A percentile compares a stretch with the other conserved stretches of the same genome.
Conservation (phyloP, 2,797 vertebrate genomes). For the Chiloscyllium punctatum region DNA sequence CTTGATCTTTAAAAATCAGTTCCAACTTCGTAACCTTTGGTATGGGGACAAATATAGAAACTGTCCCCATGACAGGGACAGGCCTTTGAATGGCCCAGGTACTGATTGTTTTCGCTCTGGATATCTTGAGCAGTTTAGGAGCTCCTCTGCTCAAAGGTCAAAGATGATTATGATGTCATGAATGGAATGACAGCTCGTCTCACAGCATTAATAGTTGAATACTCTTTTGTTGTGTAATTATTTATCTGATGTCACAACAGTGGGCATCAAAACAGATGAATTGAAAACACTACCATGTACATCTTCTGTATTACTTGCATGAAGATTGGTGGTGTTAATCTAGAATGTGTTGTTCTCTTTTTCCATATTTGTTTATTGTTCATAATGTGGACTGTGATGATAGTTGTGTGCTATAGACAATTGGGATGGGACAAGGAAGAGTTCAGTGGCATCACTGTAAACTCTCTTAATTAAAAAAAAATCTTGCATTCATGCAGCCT, state of each 20-base stretch:
- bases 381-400: not conserved
- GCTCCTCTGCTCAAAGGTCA: not conserved
- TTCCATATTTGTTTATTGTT: not conserved
- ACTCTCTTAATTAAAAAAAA: not conserved
- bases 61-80: not conserved
- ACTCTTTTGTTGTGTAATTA: slow-evolving; percentile 20
- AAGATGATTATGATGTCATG: slow-evolving; percentile 7
- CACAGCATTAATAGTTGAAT: not conserved
- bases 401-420: not conserved
- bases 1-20: slow-evolving; percentile 41
- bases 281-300: not conserved
- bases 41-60: slow-evolving; percentile 24
- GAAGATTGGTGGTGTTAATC: not conserved
- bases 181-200: not conserved
- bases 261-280: not conserved
- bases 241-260: not conserved
- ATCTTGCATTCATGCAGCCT: not conserved
- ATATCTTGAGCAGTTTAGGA: not conserved
- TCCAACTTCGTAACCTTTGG: slow-evolving; percentile 33
- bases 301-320: not conserved
- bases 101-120: not conserved
- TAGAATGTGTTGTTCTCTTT: not conserved
- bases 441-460: not conserved
- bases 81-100: not conserved
- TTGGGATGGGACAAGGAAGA: not conserved